phyloP scores from a whole-genome alignment of 2,888 invertebrate species.

The Cryptosula pallasiana region DNA sequence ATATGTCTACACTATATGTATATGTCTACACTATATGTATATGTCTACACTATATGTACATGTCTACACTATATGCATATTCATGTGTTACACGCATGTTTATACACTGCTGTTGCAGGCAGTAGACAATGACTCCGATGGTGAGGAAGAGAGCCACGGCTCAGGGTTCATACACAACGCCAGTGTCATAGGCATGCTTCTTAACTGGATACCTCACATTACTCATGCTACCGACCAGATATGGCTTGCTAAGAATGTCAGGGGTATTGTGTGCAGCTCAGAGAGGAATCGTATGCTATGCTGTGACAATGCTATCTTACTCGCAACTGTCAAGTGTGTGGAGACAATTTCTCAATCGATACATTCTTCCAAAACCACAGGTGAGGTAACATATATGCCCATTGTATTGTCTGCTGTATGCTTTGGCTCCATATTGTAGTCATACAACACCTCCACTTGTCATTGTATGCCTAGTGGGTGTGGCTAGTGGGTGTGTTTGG shows the following conservation, averaged over 20 bases:
- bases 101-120: too few relatives aligned
- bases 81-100: too few relatives aligned
- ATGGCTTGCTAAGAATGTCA: background rate
- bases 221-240: background rate
- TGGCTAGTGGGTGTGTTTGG: too few relatives aligned
- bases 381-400: too few relatives aligned
- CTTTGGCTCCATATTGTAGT: too few relatives aligned
- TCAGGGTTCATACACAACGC: background rate
- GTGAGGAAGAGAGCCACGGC: background rate
- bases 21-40: too few relatives aligned
- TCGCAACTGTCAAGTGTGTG: conserved; percentile 52
- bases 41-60: too few relatives aligned
- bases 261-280: background rate
- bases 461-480: too few relatives aligned
- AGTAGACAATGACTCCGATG: background rate
- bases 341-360: background rate
- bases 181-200: background rate
- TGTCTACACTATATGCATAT: too few relatives aligned
- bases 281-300: conserved; percentile 57
- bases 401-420: too few relatives aligned
- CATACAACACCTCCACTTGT: too few relatives aligned
- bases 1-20: too few relatives aligned
- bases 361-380: background rate
- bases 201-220: background rate
- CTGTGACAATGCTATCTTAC: conserved; percentile 57